phyloP scores from a whole-genome alignment of 2,113 vertebrate genomes.

The Oryzias javanicus region DNA sequence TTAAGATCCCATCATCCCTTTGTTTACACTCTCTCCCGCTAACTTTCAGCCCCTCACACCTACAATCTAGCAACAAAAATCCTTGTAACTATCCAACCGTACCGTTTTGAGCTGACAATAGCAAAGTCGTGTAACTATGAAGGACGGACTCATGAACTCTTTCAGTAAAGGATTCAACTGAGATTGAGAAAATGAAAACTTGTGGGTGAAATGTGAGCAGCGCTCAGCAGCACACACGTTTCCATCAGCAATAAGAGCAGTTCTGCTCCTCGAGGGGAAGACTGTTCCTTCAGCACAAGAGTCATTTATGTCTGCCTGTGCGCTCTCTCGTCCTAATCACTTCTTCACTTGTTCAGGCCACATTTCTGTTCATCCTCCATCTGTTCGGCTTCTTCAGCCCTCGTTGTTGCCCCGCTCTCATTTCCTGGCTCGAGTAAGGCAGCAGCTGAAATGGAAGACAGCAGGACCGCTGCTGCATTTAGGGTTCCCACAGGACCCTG shows the following conservation, averaged over 20 bases:
- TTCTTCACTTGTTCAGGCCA: constrained; percentile 37
- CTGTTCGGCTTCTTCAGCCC: constrained; percentile 18
- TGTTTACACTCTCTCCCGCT: no score
- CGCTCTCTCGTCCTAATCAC: constrained; percentile 30
- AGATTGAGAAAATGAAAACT: constrained; percentile 28
- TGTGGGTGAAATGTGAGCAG: constrained; percentile 12
- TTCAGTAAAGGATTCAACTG: constrained; percentile 16
- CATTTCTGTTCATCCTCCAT: constrained; percentile 23
- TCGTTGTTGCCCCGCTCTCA: constrained; percentile 1
- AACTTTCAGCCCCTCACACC: no score
- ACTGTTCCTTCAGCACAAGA: constrained; percentile 33
- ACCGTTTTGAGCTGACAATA: no score
- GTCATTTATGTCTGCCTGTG: constrained; percentile 22
- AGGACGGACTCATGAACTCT: constrained; percentile 21
- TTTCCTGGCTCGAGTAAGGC: neutral
- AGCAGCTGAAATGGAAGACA: constrained; percentile 8
- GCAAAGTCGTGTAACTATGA: constrained; percentile 11
- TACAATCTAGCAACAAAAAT: no score
- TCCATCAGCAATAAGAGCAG: constrained; percentile 31
- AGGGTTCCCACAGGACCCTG: neutral
- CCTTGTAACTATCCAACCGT: no score
- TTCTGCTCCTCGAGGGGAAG: constrained; percentile 37
- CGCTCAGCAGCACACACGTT: constrained; percentile 13
- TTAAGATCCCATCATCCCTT: no score
- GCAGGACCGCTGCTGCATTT: neutral